These are phyloP conservation scores for Nebria brevicollis DNA, from an alignment of 2,888 invertebrate species.

Conservation along the genomic window DNA sequence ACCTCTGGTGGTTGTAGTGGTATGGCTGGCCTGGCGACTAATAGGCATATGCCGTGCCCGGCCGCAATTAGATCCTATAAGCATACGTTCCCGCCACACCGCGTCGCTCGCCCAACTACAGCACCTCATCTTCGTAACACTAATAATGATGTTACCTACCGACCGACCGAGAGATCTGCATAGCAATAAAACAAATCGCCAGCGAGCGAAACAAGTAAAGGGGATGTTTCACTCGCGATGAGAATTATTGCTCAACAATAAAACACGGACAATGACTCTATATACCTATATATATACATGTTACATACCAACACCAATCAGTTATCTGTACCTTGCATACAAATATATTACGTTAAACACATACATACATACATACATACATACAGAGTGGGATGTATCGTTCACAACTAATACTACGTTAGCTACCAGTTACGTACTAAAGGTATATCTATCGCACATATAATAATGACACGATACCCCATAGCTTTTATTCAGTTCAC, in stretches of 20 bases:
- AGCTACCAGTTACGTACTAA: too few species aligned
- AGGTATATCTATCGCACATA: too few species aligned
- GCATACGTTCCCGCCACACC: neutral
- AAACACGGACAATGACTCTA: neutral
- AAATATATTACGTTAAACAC: too few species aligned
- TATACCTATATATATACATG: neutral
- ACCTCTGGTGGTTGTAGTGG: neutral
- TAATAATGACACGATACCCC: too few species aligned
- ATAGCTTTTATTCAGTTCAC: too few species aligned
- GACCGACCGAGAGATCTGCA: neutral
- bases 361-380: too few species aligned
- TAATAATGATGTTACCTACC: neutral
- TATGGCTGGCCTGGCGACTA: neutral
- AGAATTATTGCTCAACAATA: neutral
- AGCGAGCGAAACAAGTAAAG: neutral
- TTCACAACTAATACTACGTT: too few species aligned
- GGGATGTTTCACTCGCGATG: neutral
- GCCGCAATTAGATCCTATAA: neutral
- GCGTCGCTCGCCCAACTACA: neutral
- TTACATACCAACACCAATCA: neutral
- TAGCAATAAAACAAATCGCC: neutral
- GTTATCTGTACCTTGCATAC: neutral
- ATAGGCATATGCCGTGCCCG: neutral
- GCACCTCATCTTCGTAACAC: neutral
- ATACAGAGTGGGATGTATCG: too few species aligned